Evolutionary conservation across 92 coral and sea anemone genomes (phyloP), one percentile per base, ranked within the genome.

Genomic region (Zoanthus sansibaricus): DNA sequence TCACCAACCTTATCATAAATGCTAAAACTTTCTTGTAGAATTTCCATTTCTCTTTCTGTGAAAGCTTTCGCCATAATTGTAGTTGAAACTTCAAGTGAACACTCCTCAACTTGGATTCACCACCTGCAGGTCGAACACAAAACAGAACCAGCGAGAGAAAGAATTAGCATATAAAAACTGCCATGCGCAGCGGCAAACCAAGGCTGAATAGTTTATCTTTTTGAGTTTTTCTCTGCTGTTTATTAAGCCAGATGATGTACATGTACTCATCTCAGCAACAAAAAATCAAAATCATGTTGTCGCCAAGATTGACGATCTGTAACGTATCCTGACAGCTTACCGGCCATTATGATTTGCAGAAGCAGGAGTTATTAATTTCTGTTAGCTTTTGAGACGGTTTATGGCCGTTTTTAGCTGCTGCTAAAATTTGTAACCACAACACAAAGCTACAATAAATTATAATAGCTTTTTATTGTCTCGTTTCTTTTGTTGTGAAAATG

Each of bases 1-100:
- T 97, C 99, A 14, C 99, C 99, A 58, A 92, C 83, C 61, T 94
- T 97, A 83, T 97, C 99, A 86, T 95, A 97, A 52, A 97, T 82
- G 21, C 83, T 91, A 75, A 97, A 95, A 68, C 93, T 89, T 68
- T 97, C 99, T 64, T 94, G 93, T 33, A 94, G 72, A 3, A 93
- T 95, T 4, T 93, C 97, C 78, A 97, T 86, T 59, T 97, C 99
- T 69, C 90, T 83, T 78, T 94, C 94, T 14, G 91, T 78, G 72
- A 94, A 56, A 49, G 91, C 74, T 62, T 88, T 88, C 30, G 89
- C 89, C 94, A 91, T 91, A 70, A 25, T 18, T 56, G 21, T 9
- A 3, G 68, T 10, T 18, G 66, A 68, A 68, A 21, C 74, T 73
- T 47, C 32, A 74, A 82, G 75, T 76, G 86, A 86, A 78, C 56